These are phyloP conservation scores for Norana najaformis DNA, from an alignment of 2,888 invertebrate genomes.

Conservation along the genomic window DNA sequence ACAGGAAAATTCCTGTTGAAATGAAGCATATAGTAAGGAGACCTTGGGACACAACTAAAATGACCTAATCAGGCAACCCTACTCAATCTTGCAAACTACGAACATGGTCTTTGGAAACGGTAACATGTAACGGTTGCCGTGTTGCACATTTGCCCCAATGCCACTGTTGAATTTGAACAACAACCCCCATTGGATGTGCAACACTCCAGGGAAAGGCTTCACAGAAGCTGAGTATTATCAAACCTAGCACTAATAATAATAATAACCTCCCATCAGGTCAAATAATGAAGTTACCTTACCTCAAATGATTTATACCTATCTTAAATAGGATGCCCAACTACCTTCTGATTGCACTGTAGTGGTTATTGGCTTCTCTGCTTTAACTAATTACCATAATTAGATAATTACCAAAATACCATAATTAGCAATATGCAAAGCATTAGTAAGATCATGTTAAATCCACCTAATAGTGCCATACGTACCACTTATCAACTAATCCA, in stretches of 20 bases:
- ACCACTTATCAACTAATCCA: no score
- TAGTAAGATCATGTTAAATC: not conserved
- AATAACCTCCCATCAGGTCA: not conserved
- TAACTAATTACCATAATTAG: no score
- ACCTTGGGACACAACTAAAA: not conserved
- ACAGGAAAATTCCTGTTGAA: no score
- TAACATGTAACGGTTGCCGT: not conserved
- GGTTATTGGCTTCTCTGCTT: not conserved
- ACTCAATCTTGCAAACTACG: not conserved
- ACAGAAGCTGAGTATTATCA: not conserved
- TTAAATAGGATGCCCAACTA: not conserved
- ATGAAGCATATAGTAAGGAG: not conserved
- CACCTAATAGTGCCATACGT: no score
- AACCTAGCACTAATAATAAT: no score
- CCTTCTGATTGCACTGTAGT: not conserved
- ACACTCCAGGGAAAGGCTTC: no score
- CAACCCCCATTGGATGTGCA: no score
- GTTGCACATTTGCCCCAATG: not conserved
- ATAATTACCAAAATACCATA: no score
- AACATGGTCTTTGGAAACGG: no score
- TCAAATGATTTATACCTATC: not conserved
- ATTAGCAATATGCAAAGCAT: not conserved
- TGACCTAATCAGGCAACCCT: not conserved
- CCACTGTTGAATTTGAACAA: not conserved
- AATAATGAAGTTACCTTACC: not conserved